These are phyloP conservation scores for Hydrotaea cyrtoneurina DNA, from an alignment of 2,888 invertebrate species.

Conservation along the genomic window DNA sequence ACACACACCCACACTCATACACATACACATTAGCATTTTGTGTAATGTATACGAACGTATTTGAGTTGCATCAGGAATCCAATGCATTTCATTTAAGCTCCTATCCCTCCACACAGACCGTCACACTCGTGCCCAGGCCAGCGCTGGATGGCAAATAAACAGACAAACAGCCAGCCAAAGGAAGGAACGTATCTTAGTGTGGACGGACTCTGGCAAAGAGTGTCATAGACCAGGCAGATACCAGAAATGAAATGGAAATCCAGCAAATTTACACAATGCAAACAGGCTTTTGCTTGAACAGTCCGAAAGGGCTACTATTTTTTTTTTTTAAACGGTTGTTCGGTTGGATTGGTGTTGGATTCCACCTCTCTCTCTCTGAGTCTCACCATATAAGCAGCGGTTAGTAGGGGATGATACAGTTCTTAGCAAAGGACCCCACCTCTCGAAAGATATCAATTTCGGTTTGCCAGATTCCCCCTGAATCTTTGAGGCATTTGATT, in stretches of 20 bases:
- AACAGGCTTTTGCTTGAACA: neutral
- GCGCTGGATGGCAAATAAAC: slow-evolving; percentile 2
- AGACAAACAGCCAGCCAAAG: slow-evolving; percentile 14
- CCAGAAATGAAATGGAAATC: slow-evolving; percentile 36
- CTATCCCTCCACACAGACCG: neutral
- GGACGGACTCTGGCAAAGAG: neutral
- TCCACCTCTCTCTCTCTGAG: neutral
- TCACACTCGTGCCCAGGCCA: neutral
- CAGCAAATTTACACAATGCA: slow-evolving; percentile 24
- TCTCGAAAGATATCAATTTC: no score
- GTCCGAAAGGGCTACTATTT: neutral
- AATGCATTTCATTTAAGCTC: slow-evolving; percentile 22
- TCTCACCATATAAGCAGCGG: neutral
- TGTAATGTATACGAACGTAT: neutral
- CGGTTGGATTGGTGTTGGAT: neutral
- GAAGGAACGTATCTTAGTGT: neutral
- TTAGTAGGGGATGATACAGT: neutral
- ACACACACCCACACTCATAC: neutral
- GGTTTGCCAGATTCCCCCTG: no score
- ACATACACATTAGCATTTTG: neutral
- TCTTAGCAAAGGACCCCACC: neutral
- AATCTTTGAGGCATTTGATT: no score
- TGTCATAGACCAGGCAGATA: neutral
- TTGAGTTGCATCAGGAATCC: slow-evolving; percentile 16
- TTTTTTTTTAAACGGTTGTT: neutral